phyloP scores from a whole-genome alignment of 2,113 vertebrate species.

The Puma concolor region DNA sequence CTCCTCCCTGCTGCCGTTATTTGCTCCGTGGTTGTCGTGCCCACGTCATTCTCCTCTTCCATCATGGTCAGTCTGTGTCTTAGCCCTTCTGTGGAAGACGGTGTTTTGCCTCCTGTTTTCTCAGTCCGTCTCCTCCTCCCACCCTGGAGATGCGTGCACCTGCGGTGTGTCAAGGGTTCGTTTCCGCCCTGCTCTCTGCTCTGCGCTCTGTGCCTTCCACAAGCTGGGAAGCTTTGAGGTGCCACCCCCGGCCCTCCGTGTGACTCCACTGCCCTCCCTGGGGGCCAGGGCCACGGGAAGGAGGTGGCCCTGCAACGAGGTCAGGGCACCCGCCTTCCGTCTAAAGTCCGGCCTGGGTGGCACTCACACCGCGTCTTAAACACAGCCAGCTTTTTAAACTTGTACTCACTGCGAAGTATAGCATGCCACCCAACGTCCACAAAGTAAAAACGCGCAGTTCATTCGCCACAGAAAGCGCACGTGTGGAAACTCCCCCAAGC shows the following conservation, averaged over 20 bases:
- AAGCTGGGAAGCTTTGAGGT: neutral
- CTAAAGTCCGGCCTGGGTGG: neutral
- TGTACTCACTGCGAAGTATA: neutral
- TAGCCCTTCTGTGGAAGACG: neutral
- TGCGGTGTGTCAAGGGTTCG: neutral
- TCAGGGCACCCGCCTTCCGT: neutral
- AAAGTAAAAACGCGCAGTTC: neutral
- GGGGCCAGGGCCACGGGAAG: neutral
- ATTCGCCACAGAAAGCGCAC: neutral
- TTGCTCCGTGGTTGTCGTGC: neutral
- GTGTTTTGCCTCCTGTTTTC: neutral
- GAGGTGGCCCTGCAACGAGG: no score
- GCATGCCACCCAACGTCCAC: neutral
- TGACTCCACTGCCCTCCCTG: neutral
- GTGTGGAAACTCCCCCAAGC: accelerated
- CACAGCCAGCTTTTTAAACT: neutral
- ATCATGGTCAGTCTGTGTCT: neutral
- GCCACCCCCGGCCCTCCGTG: accelerated
- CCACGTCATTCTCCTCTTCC: neutral
- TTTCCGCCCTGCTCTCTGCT: neutral
- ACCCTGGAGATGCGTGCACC: neutral
- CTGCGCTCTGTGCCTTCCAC: no score
- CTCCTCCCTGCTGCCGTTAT: neutral
- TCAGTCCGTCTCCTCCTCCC: neutral
- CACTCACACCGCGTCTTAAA: neutral